Conservation (phyloP, 2,888 invertebrate genomes). For the Acanthosepion esculentum region DNA sequence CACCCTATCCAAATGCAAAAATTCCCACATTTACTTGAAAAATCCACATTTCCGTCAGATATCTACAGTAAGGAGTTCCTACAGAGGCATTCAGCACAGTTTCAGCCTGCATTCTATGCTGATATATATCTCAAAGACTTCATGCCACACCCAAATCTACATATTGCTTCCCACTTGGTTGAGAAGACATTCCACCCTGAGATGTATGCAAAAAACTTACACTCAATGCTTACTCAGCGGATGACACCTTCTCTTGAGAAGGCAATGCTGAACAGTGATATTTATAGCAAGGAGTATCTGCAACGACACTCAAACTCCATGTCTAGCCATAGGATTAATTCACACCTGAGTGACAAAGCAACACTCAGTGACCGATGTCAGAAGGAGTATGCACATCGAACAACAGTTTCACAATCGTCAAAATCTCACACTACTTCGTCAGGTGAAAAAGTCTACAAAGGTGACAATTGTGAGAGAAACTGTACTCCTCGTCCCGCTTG, state of each 20-base stretch:
- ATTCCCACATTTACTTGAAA: slow-evolving; percentile 37
- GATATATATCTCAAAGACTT: slow-evolving; percentile 42
- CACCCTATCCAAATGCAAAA: slow-evolving; percentile 41
- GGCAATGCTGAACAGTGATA: background rate
- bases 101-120: background rate
- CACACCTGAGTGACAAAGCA: background rate
- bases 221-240: background rate
- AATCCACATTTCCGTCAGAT: background rate
- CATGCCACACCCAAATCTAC: background rate
- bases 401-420: background rate
- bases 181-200: slow-evolving; percentile 37
- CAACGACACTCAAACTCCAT: background rate
- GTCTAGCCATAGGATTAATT: background rate
- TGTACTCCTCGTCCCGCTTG: background rate
- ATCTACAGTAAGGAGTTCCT: slow-evolving; percentile 24
- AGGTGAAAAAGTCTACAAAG: background rate
- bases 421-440: background rate
- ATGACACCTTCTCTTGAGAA: background rate
- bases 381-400: background rate
- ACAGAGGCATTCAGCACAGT: background rate
- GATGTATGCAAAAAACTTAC: slow-evolving; percentile 33
- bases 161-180: background rate
- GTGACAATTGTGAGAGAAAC: background rate
- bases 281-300: slow-evolving; percentile 25
- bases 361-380: background rate